A percentile compares a stretch with the other conserved stretches of the same genome.
Conservation (phyloP, 2,797 vertebrate genomes). For the Coregonus ussuriensis region DNA sequence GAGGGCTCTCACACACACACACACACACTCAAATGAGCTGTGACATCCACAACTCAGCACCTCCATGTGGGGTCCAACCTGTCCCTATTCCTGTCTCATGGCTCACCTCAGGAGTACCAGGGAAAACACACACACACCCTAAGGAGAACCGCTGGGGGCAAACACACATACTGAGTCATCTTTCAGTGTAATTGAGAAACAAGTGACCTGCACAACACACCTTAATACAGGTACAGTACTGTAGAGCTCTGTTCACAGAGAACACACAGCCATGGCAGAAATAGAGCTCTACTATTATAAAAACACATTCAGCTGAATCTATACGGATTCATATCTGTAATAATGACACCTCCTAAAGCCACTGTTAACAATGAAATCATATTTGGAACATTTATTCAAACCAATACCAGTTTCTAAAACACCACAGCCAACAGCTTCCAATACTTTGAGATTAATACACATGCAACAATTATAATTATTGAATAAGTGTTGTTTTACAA, state of each 20-base stretch:
- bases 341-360: not conserved
- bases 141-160: not conserved
- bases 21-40: slow-evolving; percentile 26
- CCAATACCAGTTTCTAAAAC: not conserved
- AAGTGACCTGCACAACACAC: not conserved
- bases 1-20: not conserved
- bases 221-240: not conserved
- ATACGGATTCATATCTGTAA: too few species aligned
- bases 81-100: not conserved
- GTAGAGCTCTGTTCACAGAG: not conserved
- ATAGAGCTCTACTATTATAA: not conserved
- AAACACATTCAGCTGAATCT: not conserved
- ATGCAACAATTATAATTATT: not conserved
- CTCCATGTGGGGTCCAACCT: slow-evolving; percentile 14
- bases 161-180: not conserved
- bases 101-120: slow-evolving; percentile 2
- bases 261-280: not conserved
- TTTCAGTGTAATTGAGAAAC: not conserved
- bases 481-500: too few species aligned
- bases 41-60: slow-evolving; percentile 19
- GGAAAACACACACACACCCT: not conserved
- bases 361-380: not conserved
- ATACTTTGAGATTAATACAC: not conserved
- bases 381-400: not conserved
- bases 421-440: not conserved